phyloP scores from a whole-genome alignment of 35 echinoderm and acorn worm genomes.

The Lytechinus variegatus region DNA sequence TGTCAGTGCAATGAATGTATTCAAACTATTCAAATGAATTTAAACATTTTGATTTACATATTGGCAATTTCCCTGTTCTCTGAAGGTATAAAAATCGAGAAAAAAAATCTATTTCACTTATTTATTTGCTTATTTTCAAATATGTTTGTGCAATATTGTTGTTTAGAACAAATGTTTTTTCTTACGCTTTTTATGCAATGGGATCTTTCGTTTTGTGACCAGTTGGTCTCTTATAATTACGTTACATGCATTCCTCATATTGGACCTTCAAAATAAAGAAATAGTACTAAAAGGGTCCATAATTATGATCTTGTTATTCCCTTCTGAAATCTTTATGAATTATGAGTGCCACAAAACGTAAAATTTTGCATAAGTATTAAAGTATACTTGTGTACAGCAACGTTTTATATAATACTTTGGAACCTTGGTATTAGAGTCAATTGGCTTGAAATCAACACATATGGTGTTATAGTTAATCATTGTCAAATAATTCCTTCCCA shows the following conservation, averaged over 20 bases:
- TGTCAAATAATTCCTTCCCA: too few species aligned
- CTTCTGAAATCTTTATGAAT: neutral
- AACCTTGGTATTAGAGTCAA: too few species aligned
- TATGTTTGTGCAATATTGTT: neutral
- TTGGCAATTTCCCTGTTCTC: neutral
- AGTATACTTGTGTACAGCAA: too few species aligned
- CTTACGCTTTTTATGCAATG: neutral
- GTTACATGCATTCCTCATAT: neutral
- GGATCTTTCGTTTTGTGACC: neutral
- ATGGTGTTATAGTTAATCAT: too few species aligned
- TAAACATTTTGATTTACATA: neutral
- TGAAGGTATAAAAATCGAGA: neutral
- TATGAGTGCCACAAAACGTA: neutral
- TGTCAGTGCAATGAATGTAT: constrained; percentile 3
- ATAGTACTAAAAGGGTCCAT: neutral
- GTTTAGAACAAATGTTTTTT: neutral
- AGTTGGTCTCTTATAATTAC: neutral
- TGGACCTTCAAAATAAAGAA: neutral
- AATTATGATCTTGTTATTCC: neutral
- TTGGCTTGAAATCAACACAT: too few species aligned
- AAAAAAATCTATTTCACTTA: neutral
- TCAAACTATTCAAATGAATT: neutral
- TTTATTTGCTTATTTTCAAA: neutral
- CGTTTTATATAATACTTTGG: too few species aligned
- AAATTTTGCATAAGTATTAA: neutral